Evolutionary conservation across 2,113 vertebrate genomes (phyloP).

Genomic region (Talpa occidentalis): DNA sequence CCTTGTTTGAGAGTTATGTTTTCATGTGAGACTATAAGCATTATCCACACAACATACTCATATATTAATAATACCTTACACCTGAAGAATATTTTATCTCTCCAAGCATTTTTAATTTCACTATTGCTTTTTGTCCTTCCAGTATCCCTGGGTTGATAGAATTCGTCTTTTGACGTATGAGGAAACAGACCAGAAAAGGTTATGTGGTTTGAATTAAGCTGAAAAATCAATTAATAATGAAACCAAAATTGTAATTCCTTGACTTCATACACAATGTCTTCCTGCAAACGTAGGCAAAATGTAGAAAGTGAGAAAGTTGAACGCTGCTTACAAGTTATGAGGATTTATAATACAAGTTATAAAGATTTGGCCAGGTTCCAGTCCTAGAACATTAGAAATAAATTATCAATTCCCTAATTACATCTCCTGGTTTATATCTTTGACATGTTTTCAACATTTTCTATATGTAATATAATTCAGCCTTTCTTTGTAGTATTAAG

Average conservation of each 20-base stretch:
- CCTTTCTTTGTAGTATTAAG: neutral
- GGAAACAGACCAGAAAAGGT: constrained; percentile 6
- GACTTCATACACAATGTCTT: neutral
- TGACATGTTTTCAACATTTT: neutral
- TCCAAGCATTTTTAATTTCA: neutral
- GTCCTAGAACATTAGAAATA: neutral
- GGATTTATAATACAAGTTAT: neutral
- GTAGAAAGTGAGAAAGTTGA: neutral
- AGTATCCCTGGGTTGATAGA: neutral
- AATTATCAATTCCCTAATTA: neutral
- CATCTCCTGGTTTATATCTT: neutral
- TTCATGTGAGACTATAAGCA: neutral
- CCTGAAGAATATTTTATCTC: neutral
- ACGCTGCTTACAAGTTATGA: neutral
- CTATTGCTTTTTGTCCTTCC: neutral
- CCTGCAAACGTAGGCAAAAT: neutral
- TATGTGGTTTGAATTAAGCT: constrained; percentile 4
- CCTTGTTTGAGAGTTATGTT: neutral
- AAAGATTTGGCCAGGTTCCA: neutral
- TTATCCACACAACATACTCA: neutral
- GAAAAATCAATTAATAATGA: constrained; percentile 15
- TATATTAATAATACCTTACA: neutral
- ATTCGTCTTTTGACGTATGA: neutral
- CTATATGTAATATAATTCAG: neutral
- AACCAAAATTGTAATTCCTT: neutral